These are phyloP conservation scores for Apistogramma diplotaenia DNA, from an alignment of 2,113 vertebrate species.

Conservation along the genomic window DNA sequence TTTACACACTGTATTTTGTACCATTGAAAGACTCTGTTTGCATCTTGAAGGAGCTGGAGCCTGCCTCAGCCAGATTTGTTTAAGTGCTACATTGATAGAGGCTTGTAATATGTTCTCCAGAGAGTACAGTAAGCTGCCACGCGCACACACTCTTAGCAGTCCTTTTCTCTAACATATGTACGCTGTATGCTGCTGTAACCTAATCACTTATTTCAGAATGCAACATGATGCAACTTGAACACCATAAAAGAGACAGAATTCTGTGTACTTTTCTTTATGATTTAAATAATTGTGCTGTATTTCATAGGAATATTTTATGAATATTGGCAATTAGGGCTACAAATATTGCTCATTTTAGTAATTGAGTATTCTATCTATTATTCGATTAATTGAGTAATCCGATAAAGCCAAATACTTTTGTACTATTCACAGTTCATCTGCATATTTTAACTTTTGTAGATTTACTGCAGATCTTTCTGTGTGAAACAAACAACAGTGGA, in stretches of 20 bases:
- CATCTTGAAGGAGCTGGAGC: slow-evolving; percentile 32
- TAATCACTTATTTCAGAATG: not conserved
- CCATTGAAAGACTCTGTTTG: slow-evolving; percentile 35
- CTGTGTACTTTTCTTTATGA: not conserved
- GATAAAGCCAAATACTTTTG: no score
- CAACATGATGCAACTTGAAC: slow-evolving; percentile 13
- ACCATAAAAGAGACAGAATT: not conserved
- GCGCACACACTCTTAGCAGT: not conserved
- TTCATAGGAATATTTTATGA: not conserved
- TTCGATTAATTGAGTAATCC: no score
- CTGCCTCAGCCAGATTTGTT: slow-evolving; percentile 34
- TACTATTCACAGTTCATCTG: no score
- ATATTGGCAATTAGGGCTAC: not conserved
- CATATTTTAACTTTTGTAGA: no score
- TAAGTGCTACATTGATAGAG: slow-evolving; percentile 7
- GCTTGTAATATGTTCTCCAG: not conserved
- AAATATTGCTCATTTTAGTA: no score
- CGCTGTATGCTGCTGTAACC: not conserved
- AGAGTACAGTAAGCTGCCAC: not conserved
- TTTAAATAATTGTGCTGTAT: not conserved
- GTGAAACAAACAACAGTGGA: no score
- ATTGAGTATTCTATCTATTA: no score
- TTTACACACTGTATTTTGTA: slow-evolving; percentile 18
- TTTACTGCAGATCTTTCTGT: no score
- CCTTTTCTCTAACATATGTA: not conserved